These are phyloP conservation scores for Sarcophaga peregrina DNA, from an alignment of 1,140 invertebrate genomes.

Conservation along the genomic window DNA sequence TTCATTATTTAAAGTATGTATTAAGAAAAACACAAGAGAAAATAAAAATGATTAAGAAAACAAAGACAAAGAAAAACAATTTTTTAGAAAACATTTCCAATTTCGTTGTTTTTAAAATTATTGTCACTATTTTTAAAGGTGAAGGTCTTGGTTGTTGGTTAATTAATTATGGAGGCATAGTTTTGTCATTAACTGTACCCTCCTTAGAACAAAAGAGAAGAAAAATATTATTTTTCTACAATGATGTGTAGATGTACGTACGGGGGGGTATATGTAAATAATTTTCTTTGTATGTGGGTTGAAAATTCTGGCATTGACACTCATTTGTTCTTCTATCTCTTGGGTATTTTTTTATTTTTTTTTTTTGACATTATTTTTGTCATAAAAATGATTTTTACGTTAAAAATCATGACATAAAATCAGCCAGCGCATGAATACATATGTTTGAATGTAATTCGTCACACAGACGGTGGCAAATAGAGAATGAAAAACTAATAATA, in stretches of 20 bases:
- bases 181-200: neutral
- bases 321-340: neutral
- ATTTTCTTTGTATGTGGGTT: neutral
- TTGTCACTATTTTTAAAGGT: neutral
- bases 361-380: neutral
- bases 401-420: neutral
- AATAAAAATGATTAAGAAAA: no score
- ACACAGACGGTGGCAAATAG: neutral
- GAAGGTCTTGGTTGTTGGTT: neutral
- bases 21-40: no score
- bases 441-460: conserved; percentile 20
- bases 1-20: no score
- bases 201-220: no score
- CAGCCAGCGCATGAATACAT: neutral
- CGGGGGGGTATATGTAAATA: neutral
- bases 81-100: no score
- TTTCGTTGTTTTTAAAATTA: no score
- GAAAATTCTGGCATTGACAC: conserved; percentile 21
- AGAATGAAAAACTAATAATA: neutral
- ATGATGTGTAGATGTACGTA: neutral
- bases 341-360: no score
- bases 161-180: neutral
- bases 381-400: neutral
- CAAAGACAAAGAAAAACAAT: no score
- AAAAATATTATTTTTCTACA: neutral